These are phyloP conservation scores for Chaetorhynchus papuensis DNA, from an alignment of 2,113 vertebrate species.

Conservation along the genomic window DNA sequence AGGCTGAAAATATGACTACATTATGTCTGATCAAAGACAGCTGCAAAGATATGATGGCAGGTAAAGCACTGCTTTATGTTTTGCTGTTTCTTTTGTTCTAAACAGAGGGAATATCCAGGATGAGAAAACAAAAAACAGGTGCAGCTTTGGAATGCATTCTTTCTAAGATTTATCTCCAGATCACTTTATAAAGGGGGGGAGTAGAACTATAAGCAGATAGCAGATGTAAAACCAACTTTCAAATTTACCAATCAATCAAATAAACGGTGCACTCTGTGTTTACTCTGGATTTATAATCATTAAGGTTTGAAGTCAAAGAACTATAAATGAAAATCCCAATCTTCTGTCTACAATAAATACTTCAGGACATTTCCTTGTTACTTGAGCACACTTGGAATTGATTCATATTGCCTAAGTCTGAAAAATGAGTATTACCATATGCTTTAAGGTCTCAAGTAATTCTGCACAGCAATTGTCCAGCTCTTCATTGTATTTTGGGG, in stretches of 20 bases:
- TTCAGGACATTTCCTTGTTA: neutral
- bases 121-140: neutral
- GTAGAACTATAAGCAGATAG: neutral
- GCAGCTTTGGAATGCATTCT: neutral
- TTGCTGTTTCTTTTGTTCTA: neutral
- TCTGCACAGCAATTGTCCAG: slow-evolving; percentile 78
- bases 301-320: neutral
- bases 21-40: neutral
- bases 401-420: neutral
- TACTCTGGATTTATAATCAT: neutral
- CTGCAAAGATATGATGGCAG: neutral
- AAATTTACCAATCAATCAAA: neutral
- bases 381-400: neutral
- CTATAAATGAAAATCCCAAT: neutral
- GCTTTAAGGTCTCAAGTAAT: slow-evolving; percentile 73
- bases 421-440: slow-evolving; percentile 73
- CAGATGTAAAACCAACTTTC: neutral
- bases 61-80: neutral
- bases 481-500: slow-evolving; percentile 53
- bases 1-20: neutral
- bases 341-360: neutral
- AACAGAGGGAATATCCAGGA: neutral
- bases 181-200: neutral
- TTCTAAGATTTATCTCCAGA: neutral
- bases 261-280: neutral